Percentiles rank a stretch among this genome's conserved stretches.
These are phyloP conservation scores for Petrophora chlorosata DNA, from an alignment of 2,888 invertebrate species.

Conservation along the genomic window DNA sequence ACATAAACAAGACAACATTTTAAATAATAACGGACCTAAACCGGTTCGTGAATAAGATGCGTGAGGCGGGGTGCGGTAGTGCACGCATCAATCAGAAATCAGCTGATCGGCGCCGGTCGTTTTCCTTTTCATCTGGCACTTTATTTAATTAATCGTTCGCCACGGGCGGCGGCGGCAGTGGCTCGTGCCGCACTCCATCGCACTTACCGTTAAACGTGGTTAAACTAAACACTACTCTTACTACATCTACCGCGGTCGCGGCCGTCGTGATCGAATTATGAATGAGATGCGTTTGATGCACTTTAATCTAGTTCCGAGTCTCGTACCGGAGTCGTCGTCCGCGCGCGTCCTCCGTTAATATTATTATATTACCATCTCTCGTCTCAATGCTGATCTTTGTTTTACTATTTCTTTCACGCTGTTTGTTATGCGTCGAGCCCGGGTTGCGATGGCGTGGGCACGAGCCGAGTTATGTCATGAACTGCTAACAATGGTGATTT, in stretches of 20 bases:
- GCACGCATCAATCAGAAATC: conserved; percentile 72
- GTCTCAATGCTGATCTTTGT: conserved; percentile 46
- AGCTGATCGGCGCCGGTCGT: conserved; percentile 70
- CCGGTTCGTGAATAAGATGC: conserved; percentile 62
- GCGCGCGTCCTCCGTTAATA: conserved; percentile 36
- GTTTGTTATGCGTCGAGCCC: conserved; percentile 34
- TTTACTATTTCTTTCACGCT: conserved; percentile 54
- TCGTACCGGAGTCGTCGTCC: conserved; percentile 38
- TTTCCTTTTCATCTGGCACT: conserved; percentile 77
- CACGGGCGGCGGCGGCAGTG: conserved; percentile 61
- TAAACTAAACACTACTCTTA: conserved; percentile 56
- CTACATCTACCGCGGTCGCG: conserved; percentile 50
- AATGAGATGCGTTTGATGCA: conserved; percentile 62
- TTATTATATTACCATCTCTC: conserved; percentile 44
- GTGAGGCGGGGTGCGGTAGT: conserved; percentile 53
- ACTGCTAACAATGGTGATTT: conserved; percentile 62
- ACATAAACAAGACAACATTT: conserved; percentile 55
- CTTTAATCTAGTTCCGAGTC: conserved; percentile 51
- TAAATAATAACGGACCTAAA: conserved; percentile 64
- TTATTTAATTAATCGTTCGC: conserved; percentile 74
- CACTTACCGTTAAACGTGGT: conserved; percentile 55
- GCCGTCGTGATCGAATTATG: conserved; percentile 64
- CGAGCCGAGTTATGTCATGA: conserved; percentile 63
- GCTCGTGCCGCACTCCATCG: conserved; percentile 31
- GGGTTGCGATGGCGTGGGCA: conserved; percentile 53